A percentile compares a stretch with the other conserved stretches of the same genome.
Conservation (phyloP, 1,140 invertebrate genomes). For the Zaprionus taronus region DNA sequence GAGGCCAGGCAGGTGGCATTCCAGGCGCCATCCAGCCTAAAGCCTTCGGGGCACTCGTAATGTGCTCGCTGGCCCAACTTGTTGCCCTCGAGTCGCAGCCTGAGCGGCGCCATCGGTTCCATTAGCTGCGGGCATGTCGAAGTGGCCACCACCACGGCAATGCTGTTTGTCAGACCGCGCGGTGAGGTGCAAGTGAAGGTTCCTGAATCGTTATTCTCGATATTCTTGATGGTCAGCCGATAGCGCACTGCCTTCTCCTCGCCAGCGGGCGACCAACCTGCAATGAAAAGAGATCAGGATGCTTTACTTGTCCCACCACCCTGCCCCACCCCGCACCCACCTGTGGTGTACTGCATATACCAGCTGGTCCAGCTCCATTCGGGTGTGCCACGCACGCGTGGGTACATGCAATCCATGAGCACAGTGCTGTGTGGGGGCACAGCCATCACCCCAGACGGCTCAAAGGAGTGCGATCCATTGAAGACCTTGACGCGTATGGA, state of each 20-base stretch:
- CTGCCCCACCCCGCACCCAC: conserved; percentile 84
- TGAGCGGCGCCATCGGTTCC: conserved; percentile 85
- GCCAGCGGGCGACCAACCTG: conserved; percentile 91
- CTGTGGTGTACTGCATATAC: conserved; percentile 90
- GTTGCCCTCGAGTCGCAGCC: conserved; percentile 88
- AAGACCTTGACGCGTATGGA: conserved; percentile 92
- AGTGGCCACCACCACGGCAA: conserved; percentile 90
- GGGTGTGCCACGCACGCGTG: conserved; percentile 90
- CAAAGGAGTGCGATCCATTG: conserved; percentile 91
- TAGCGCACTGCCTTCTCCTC: conserved; percentile 92
- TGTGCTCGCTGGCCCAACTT: conserved; percentile 88
- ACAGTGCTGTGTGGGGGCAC: conserved; percentile 93
- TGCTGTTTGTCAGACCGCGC: conserved; percentile 91
- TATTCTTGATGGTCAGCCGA: conserved; percentile 92
- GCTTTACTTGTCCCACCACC: not conserved
- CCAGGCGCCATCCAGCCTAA: conserved; percentile 88
- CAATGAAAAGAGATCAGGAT: conserved; percentile 46
- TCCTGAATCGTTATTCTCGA: conserved; percentile 92
- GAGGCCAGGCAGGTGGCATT: conserved; percentile 91
- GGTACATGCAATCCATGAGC: conserved; percentile 93
- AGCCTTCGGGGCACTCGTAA: conserved; percentile 88
- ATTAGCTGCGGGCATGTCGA: conserved; percentile 85
- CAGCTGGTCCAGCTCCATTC: conserved; percentile 95
- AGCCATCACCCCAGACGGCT: conserved; percentile 90
- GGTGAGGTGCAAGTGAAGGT: conserved; percentile 93